Conservation (phyloP, 2,113 vertebrate genomes). For the Dicrurus megarhynchus region DNA sequence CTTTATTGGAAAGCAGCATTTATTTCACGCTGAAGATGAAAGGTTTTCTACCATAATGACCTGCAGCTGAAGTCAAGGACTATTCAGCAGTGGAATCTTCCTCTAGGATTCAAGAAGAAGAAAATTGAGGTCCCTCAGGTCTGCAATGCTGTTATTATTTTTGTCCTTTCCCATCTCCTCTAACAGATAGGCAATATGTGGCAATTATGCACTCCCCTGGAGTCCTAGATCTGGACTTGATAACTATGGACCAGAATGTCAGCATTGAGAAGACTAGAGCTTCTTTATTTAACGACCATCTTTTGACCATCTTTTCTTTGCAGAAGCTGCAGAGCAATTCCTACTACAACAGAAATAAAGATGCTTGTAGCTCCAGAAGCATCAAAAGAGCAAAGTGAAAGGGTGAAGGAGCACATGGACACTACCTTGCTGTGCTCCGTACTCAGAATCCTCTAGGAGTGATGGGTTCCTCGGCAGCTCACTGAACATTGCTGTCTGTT, state of each 20-base stretch:
- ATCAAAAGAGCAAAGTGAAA: background rate
- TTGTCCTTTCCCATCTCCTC: background rate
- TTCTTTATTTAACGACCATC: background rate
- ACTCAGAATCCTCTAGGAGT: background rate
- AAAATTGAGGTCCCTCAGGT: background rate
- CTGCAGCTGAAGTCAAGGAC: background rate
- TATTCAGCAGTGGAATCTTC: background rate
- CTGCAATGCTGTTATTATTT: background rate
- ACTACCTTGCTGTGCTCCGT: background rate
- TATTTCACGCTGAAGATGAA: background rate
- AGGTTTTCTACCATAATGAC: background rate
- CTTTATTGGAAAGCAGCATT: background rate
- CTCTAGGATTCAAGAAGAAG: background rate
- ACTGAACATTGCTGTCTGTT: rapidly evolving
- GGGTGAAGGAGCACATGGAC: background rate
- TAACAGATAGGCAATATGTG: background rate
- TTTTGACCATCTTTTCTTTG: background rate
- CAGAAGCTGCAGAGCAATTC: background rate
- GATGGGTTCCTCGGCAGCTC: background rate
- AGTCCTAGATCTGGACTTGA: background rate
- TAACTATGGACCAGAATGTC: background rate
- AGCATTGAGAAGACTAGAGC: background rate
- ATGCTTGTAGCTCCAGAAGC: background rate
- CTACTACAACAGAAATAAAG: background rate
- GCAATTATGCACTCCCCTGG: rapidly evolving